Evolutionary conservation across 2,888 invertebrate species (phyloP), one percentile per base, ranked within the genome.

Genomic region (Bhutanitis thaidina): DNA sequence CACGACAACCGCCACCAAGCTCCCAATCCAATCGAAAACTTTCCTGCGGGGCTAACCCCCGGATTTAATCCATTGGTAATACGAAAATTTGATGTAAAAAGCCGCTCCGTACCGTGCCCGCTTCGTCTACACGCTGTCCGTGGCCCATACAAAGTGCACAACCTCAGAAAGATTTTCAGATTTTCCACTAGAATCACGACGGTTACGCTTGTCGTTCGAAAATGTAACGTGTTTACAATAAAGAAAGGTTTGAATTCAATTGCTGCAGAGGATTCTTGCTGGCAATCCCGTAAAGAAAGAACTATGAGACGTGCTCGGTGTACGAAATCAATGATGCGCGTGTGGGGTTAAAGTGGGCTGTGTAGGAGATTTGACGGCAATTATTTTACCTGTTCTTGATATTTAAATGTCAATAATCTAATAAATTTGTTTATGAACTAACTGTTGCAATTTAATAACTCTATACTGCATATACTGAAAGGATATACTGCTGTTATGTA

Each of bases 1-100:
- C 83, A 81, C 82, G 79, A 77, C 75, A 58, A 59, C 57, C 59
- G 54, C 59, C 46, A 60, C 66, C 62, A 70, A 44, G 66, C 67
- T 74, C 73, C 76, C 74, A 77, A 80, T 80, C 83, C 81, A 85
- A 87, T 84, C 77, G 80, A 67, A 77, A 81, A 84, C 72, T 83
- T 83, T 79, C 69, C 76, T 69, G 66, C 64, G 72, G 74, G 74
- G 73, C 77, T 77, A 80, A 83, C 80, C 83, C 80, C 79, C 78
- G 74, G 79, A 81, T 86, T 85, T 86, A 88, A 88, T 88, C 87
- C 85, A 81, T 88, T 72, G 83, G 83, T 88, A 88, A 88, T 86
- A 84, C 83, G 85, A 88, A 87, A 88, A 88, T 86, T n/a, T 87
- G 86, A 85, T 85, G 86, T 87, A 82, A 82, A 82, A 82, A 77